Evolutionary conservation across 2,113 vertebrate genomes (phyloP).

Genomic region (Malurus alboscapulatus): DNA sequence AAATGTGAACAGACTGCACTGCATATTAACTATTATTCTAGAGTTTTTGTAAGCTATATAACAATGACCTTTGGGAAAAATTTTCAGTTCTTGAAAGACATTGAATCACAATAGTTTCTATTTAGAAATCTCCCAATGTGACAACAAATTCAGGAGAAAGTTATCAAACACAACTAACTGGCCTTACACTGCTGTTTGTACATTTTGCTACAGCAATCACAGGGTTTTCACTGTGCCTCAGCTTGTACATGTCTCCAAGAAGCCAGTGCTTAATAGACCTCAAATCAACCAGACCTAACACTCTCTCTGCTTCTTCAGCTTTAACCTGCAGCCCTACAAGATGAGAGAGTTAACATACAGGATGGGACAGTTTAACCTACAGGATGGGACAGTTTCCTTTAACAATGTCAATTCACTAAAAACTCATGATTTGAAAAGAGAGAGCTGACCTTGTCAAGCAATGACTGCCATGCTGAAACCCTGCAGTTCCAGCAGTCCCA

Average conservation of each 20-base stretch:
- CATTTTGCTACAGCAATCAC: background rate
- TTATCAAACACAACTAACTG: fast-evolving
- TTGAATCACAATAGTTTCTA: background rate
- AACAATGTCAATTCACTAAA: background rate
- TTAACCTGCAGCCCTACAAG: background rate
- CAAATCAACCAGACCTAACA: background rate
- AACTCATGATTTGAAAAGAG: background rate
- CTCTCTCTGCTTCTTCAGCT: background rate
- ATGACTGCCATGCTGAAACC: background rate
- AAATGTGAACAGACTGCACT: background rate
- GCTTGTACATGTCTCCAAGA: background rate
- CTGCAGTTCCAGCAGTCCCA: background rate
- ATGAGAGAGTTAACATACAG: no score
- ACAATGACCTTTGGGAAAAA: background rate
- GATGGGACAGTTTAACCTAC: no score
- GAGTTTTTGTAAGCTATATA: background rate
- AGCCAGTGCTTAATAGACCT: background rate
- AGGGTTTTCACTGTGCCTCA: background rate
- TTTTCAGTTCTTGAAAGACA: background rate
- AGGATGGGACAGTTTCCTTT: background rate
- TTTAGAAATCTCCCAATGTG: background rate
- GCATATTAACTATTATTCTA: background rate
- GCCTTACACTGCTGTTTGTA: background rate
- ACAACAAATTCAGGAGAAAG: background rate
- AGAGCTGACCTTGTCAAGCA: background rate